Percentiles rank a stretch among this genome's conserved stretches.
phyloP scores from a whole-genome alignment of 1,140 invertebrate species.

The Hypsibius dujardini region DNA sequence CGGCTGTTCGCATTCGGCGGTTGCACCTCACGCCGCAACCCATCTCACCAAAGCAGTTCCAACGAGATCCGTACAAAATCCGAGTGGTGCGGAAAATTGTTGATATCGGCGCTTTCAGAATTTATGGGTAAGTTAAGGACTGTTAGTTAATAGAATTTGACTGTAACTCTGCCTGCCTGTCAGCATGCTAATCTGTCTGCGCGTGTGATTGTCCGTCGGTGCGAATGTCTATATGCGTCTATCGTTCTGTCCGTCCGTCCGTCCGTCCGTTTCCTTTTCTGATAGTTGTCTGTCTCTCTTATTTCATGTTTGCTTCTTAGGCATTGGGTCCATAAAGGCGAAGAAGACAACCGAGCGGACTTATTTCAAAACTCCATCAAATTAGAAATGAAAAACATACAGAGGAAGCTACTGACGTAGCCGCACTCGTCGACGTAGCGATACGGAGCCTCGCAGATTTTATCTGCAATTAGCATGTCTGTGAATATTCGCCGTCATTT shows the following conservation, averaged over 20 bases:
- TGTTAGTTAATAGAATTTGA: too few species aligned
- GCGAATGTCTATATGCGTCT: not conserved
- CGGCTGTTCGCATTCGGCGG: constrained; percentile 60
- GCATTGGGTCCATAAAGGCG: constrained; percentile 53
- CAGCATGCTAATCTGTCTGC: too few species aligned
- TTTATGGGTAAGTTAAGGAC: too few species aligned
- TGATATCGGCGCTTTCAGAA: constrained; percentile 86
- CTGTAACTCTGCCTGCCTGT: too few species aligned
- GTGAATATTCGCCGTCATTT: too few species aligned
- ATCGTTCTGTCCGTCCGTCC: not conserved
- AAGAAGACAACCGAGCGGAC: constrained; percentile 86
- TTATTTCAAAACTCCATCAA: constrained; percentile 85
- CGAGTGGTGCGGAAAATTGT: constrained; percentile 74
- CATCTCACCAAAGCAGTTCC: constrained; percentile 49
- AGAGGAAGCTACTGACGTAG: too few species aligned
- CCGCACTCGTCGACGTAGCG: too few species aligned
- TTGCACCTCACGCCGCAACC: constrained; percentile 60
- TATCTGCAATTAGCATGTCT: too few species aligned
- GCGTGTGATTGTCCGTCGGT: not conserved
- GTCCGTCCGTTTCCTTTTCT: too few species aligned
- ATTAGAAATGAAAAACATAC: constrained; percentile 48
- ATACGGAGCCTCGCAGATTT: too few species aligned
- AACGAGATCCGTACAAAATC: constrained; percentile 70
- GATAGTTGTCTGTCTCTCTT: too few species aligned
- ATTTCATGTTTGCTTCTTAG: too few species aligned